Conservation (phyloP, 2,888 invertebrate species). For the Drosophila subquinaria region DNA sequence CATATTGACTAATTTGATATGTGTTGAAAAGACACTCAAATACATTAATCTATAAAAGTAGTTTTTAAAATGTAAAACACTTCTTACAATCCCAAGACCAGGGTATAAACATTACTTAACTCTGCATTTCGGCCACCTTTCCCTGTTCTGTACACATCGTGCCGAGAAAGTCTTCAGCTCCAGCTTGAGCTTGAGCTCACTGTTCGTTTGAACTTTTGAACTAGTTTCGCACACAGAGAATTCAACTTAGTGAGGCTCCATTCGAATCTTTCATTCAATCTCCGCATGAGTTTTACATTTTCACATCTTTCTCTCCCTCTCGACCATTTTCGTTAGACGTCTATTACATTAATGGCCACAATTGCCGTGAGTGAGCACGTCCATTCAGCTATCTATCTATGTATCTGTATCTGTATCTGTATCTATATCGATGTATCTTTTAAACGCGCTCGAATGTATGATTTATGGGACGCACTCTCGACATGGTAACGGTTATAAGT, state of each 20-base stretch:
- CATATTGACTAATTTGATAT: no score
- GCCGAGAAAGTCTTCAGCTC: slow-evolving; percentile 31
- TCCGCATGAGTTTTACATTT: slow-evolving; percentile 74
- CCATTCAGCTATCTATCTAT: slow-evolving; percentile 30
- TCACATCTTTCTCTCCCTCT: slow-evolving; percentile 62
- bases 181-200: slow-evolving; percentile 28
- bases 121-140: slow-evolving; percentile 59
- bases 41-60: no score
- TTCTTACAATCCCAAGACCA: neutral
- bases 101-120: slow-evolving; percentile 10
- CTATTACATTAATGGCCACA: slow-evolving; percentile 62
- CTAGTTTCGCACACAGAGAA: slow-evolving; percentile 69
- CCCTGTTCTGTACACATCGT: slow-evolving; percentile 46
- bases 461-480: slow-evolving; percentile 43
- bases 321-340: slow-evolving; percentile 48
- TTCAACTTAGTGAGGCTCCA: slow-evolving; percentile 31
- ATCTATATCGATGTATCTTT: slow-evolving; percentile 18
- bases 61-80: no score
- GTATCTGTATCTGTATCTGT: slow-evolving; percentile 13
- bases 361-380: slow-evolving; percentile 58
- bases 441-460: slow-evolving; percentile 18
- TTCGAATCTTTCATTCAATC: slow-evolving; percentile 62
- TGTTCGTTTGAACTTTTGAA: slow-evolving; percentile 81
- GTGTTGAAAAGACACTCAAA: no score
- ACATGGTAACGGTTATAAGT: slow-evolving; percentile 26